Percentiles rank a stretch among this genome's conserved stretches.
phyloP scores from a whole-genome alignment of 2,113 vertebrate species.

The Phylloscopus trochilus region DNA sequence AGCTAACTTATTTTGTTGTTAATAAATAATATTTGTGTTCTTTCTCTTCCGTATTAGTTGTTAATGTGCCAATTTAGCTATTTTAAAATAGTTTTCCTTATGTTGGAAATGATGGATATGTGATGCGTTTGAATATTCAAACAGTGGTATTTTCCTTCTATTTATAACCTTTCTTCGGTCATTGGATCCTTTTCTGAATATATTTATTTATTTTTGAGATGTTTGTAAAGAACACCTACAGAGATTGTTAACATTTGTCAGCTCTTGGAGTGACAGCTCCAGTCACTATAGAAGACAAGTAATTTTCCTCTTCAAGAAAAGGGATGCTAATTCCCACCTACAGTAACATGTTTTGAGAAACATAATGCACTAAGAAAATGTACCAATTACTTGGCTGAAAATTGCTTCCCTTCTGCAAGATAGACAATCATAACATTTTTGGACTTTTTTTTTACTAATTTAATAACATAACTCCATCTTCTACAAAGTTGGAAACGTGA shows the following conservation, averaged over 20 bases:
- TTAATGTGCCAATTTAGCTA: background rate
- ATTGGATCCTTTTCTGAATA: constrained; percentile 47
- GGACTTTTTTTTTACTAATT: background rate
- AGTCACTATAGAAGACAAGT: constrained; percentile 74
- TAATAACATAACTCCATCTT: constrained; percentile 35
- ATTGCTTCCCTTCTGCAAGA: constrained; percentile 69
- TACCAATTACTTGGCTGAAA: constrained; percentile 74
- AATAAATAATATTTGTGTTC: background rate
- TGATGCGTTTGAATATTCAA: background rate
- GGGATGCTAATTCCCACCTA: constrained; percentile 75
- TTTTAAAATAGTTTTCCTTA: background rate
- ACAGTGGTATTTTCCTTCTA: background rate
- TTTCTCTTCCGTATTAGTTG: background rate
- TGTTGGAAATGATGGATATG: background rate
- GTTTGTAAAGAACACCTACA: constrained; percentile 61
- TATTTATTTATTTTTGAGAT: constrained; percentile 70
- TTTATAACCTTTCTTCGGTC: constrained; percentile 55
- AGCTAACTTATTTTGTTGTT: background rate
- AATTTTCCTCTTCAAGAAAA: constrained; percentile 73
- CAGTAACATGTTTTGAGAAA: constrained; percentile 74
- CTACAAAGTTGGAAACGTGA: constrained; percentile 36
- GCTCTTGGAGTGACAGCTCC: constrained; percentile 72
- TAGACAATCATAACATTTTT: constrained; percentile 72
- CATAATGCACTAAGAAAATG: constrained; percentile 72
- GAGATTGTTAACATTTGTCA: constrained; percentile 77